A percentile compares a stretch with the other conserved stretches of the same genome.
These are phyloP conservation scores for Harpegnathos saltator DNA, from an alignment of 1,140 invertebrate species.

Conservation along the genomic window DNA sequence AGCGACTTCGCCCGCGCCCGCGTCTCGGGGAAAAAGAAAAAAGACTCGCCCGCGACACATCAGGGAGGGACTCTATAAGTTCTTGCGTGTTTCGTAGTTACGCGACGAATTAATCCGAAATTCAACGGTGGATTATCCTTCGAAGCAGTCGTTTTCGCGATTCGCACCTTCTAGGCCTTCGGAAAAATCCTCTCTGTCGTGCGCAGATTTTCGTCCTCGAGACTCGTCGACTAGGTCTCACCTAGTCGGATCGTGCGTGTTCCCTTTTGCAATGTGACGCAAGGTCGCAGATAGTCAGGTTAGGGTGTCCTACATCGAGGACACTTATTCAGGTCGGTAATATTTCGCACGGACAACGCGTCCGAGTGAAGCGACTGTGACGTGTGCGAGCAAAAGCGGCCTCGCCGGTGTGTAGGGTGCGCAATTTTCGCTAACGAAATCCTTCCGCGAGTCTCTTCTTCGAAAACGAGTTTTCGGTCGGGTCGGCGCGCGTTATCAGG, in stretches of 20 bases:
- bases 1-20: conserved; percentile 39
- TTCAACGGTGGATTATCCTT: background rate
- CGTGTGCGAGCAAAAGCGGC: background rate
- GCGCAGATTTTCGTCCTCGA: too few species aligned
- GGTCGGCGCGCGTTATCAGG: conserved; percentile 21
- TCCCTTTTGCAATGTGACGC: too few species aligned
- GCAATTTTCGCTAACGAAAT: conserved; percentile 25
- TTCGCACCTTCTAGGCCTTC: too few species aligned
- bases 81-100: conserved; percentile 12
- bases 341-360: background rate
- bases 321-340: background rate
- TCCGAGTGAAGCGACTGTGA: background rate
- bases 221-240: too few species aligned
- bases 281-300: too few species aligned
- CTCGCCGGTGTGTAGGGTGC: background rate
- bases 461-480: conserved; percentile 30
- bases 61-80: conserved; percentile 9
- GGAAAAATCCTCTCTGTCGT: too few species aligned
- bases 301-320: too few species aligned
- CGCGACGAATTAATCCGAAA: conserved; percentile 17
- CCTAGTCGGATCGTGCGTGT: too few species aligned
- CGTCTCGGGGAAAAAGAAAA: conserved; percentile 30
- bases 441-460: background rate
- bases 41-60: background rate
- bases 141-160: background rate